A percentile compares a stretch with the other conserved stretches of the same genome.
Conservation (phyloP, 2,888 invertebrate species). For the Drosophila kambysellisi region DNA sequence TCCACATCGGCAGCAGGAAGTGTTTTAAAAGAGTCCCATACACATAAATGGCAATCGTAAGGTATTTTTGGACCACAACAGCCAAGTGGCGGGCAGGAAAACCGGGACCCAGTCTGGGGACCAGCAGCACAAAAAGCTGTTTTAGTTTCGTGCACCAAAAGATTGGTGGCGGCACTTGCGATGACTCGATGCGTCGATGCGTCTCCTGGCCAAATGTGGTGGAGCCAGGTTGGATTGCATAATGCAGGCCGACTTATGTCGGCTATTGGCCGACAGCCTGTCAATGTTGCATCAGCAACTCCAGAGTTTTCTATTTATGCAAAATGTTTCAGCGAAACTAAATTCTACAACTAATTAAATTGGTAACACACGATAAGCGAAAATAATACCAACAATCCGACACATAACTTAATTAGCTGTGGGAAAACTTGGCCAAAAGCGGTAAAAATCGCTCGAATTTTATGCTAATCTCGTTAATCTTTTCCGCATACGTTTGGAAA, state of each 20-base stretch:
- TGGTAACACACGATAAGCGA: slow-evolving; percentile 6
- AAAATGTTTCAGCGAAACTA: slow-evolving; percentile 33
- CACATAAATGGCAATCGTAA: slow-evolving; percentile 43
- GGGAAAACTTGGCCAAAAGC: slow-evolving; percentile 54
- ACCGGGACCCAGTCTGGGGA: background rate
- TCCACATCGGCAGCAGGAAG: slow-evolving; percentile 67
- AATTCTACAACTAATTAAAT: slow-evolving; percentile 58
- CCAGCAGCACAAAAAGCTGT: slow-evolving; percentile 58
- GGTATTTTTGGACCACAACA: slow-evolving; percentile 50
- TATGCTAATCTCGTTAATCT: slow-evolving; percentile 74
- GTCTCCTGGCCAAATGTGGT: slow-evolving; percentile 54
- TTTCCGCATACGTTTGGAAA: slow-evolving; percentile 74
- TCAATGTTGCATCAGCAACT: slow-evolving; percentile 63
- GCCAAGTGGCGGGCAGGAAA: slow-evolving; percentile 5
- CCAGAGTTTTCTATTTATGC: slow-evolving; percentile 9
- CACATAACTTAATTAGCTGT: slow-evolving; percentile 53
- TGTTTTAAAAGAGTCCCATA: slow-evolving; percentile 50
- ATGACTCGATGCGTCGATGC: slow-evolving; percentile 40
- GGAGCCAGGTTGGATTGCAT: slow-evolving; percentile 48
- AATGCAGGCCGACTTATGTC: slow-evolving; percentile 36
- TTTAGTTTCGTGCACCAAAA: slow-evolving; percentile 61
- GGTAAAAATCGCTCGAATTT: slow-evolving; percentile 41
- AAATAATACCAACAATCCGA: slow-evolving; percentile 21
- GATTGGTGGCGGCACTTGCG: slow-evolving; percentile 32
- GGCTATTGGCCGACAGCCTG: slow-evolving; percentile 32